Conservation (phyloP, 2,113 vertebrate genomes). For the Cynocephalus volans region DNA sequence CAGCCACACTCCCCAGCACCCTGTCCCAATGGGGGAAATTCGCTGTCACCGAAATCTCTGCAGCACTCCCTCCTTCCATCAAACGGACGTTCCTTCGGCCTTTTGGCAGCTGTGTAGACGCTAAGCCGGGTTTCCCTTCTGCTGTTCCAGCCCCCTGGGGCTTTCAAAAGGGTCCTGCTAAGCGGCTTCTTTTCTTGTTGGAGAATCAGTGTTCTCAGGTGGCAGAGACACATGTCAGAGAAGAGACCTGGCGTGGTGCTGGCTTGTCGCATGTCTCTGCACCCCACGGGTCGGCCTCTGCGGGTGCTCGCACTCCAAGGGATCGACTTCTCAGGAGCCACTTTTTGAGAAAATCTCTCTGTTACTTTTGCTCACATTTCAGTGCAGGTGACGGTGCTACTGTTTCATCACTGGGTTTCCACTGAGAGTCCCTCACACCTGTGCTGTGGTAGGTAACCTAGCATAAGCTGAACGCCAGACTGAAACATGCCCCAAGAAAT, state of each 20-base stretch:
- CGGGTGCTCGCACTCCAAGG: accelerated
- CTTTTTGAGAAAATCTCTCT: background rate
- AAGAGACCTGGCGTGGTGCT: accelerated
- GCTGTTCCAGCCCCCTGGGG: accelerated
- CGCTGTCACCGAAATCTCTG: accelerated
- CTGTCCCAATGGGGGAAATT: background rate
- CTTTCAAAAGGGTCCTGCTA: background rate
- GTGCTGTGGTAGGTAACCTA: accelerated
- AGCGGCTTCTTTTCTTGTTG: background rate
- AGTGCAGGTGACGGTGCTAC: accelerated
- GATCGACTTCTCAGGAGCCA: accelerated
- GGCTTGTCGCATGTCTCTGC: no score
- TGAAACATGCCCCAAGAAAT: background rate
- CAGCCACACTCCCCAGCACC: accelerated
- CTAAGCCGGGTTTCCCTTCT: background rate
- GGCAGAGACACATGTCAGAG: accelerated
- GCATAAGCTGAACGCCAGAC: accelerated
- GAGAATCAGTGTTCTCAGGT: accelerated
- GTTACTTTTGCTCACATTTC: accelerated
- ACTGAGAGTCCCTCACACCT: background rate
- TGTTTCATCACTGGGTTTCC: background rate
- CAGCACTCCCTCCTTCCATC: accelerated
- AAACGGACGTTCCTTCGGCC: accelerated
- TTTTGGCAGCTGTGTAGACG: accelerated
- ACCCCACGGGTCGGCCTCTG: background rate